A percentile compares a stretch with the other conserved stretches of the same genome.
Conservation (phyloP, 1,140 invertebrate species). For the Sarcophaga bullata region DNA sequence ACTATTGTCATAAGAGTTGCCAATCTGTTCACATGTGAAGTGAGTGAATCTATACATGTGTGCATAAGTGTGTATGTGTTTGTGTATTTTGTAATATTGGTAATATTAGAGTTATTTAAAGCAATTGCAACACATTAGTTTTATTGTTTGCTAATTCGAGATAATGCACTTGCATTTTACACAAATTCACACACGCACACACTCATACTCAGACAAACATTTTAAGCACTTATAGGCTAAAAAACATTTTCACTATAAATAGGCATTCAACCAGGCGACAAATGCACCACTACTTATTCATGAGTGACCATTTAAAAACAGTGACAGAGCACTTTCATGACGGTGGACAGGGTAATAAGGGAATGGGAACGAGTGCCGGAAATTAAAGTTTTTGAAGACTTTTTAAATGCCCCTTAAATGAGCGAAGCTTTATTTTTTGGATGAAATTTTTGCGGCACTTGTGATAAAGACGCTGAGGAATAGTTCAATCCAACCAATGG, state of each 20-base stretch:
- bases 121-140: slow-evolving; percentile 37
- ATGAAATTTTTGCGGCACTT: no score
- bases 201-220: neutral
- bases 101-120: slow-evolving; percentile 27
- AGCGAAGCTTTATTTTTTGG: no score
- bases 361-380: neutral
- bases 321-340: neutral
- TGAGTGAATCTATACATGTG: no score
- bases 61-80: neutral
- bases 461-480: no score
- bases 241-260: slow-evolving; percentile 26
- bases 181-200: slow-evolving; percentile 14
- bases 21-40: neutral
- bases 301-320: neutral
- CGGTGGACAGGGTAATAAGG: neutral
- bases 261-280: slow-evolving; percentile 17
- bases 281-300: slow-evolving; percentile 22
- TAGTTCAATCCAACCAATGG: no score
- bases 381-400: no score
- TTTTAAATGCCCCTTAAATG: no score
- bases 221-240: neutral
- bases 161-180: slow-evolving; percentile 35
- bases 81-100: neutral
- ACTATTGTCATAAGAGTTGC: no score
- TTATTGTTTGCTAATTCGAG: slow-evolving; percentile 29